These are phyloP conservation scores for Hypomesus transpacificus DNA, from an alignment of 2,113 vertebrate genomes.

Conservation along the genomic window DNA sequence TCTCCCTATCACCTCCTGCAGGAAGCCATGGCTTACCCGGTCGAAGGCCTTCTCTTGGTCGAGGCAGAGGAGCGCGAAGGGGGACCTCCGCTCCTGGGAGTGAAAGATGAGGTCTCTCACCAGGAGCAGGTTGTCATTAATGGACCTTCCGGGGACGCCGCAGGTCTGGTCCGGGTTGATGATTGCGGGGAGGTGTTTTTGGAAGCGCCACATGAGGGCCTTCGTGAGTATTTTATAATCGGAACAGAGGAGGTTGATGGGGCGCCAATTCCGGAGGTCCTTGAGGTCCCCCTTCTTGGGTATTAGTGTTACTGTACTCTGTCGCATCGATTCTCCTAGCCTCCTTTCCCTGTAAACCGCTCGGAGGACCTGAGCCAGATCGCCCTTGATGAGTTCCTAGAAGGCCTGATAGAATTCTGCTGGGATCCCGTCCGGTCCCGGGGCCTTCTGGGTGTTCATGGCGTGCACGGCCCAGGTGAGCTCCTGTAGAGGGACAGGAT, in stretches of 20 bases:
- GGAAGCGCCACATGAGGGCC: too few species aligned
- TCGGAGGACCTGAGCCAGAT: not conserved
- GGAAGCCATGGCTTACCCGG: not conserved
- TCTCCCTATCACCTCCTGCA: not conserved
- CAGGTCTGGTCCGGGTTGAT: too few species aligned
- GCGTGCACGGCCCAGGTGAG: too few species aligned
- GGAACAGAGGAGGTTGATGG: not conserved
- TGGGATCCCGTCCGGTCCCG: too few species aligned
- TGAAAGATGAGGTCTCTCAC: too few species aligned
- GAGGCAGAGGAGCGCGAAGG: not conserved
- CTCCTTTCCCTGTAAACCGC: not conserved
- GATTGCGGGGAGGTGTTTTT: too few species aligned
- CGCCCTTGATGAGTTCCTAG: not conserved
- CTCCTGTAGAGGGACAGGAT: too few species aligned
- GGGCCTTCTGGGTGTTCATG: too few species aligned
- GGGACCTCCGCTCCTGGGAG: too few species aligned
- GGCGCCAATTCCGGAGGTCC: not conserved
- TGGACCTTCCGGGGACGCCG: too few species aligned
- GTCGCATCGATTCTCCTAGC: not conserved
- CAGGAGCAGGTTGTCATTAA: too few species aligned
- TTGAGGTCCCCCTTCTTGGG: conserved; percentile 2
- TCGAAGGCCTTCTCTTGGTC: not conserved
- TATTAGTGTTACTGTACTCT: not conserved
- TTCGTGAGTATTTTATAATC: too few species aligned
- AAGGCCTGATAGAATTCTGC: not conserved